Evolutionary conservation across 2,888 invertebrate species (phyloP), one percentile per base, ranked within the genome.

Genomic region (Endotricha flammealis): DNA sequence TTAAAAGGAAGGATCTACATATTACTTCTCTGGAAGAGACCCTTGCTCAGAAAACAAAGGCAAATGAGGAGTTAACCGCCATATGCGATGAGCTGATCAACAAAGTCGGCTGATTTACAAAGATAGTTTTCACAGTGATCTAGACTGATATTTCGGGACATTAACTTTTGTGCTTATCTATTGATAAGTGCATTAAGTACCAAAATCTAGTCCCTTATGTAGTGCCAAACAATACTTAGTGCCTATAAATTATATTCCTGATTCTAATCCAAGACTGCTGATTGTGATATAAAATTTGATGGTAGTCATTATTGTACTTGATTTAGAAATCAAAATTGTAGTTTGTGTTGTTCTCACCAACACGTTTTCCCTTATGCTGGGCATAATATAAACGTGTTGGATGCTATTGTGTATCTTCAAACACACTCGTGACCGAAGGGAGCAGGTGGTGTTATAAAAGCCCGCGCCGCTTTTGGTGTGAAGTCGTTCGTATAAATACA

Each of bases 1-100:
- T 95, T 32, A 95, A 95, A 68, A 93, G 96, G 64, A 91, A 95
- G 53, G 97, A 98, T 64, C 89, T 98, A 49, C 93, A 94, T 52
- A 91, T 92, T 34, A 91, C 91, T 43, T 94, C 96, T 2, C 79
- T 97, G 34, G 92, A 95, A 60, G 93, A 94, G 60, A 90, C 93
- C 31, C 86, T 97, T 24, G 91, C 93, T 45, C 96, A 96, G 68
- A 97, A 97, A 83, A 90, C 90, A 1, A 93, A 94, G 72, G 97
- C 97, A 66, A 97, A 96, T 67, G 90, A 92, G 52, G 96, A 96
- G 74, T 85, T 98, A 55, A 92, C 96, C 32, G 92, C 93, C 56
- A 94, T 98, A 62, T 95, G 97, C 87, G 97, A 97, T 88, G 97
- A 97, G 82, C 91, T 98, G 41, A 96, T 98, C 62, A 89, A 88